Percentiles rank a stretch among this genome's conserved stretches.
These are phyloP conservation scores for Cinclus mexicanus DNA, from an alignment of 2,113 vertebrate genomes.

Conservation along the genomic window DNA sequence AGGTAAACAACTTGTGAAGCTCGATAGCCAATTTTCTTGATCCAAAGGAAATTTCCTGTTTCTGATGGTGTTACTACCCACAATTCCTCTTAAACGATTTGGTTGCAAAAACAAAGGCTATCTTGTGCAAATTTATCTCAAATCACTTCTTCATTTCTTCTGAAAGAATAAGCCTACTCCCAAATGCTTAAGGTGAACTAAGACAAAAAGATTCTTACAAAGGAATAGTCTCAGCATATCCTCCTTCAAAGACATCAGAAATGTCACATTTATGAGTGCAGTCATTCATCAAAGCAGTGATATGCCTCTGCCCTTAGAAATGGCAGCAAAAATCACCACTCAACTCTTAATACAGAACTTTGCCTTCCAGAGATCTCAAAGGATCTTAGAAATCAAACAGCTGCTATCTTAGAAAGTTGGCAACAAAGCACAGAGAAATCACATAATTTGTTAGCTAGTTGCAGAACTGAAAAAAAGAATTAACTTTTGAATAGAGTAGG, in stretches of 20 bases:
- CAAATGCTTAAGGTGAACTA: not conserved
- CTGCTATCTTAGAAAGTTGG: not conserved
- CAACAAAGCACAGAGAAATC: not conserved
- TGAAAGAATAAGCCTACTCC: not conserved
- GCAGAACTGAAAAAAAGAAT: not conserved
- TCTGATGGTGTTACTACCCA: not conserved
- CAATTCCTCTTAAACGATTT: not conserved
- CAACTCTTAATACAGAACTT: not conserved
- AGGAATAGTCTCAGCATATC: not conserved
- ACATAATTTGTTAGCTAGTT: not conserved
- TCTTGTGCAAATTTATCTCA: constrained; percentile 3
- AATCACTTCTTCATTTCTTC: not conserved
- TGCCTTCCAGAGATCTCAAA: not conserved
- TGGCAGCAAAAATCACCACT: not conserved
- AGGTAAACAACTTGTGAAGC: not conserved
- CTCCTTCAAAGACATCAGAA: not conserved
- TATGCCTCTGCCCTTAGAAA: not conserved
- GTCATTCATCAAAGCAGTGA: not conserved
- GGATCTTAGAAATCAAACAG: not conserved
- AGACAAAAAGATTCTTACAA: not conserved
- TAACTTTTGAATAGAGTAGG: not conserved
- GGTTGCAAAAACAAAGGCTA: not conserved
- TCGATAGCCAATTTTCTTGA: not conserved
- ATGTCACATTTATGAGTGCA: not conserved
- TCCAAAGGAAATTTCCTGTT: not conserved